These are phyloP conservation scores for Lochmaea crataegi DNA, from an alignment of 2,888 invertebrate genomes.

Conservation along the genomic window DNA sequence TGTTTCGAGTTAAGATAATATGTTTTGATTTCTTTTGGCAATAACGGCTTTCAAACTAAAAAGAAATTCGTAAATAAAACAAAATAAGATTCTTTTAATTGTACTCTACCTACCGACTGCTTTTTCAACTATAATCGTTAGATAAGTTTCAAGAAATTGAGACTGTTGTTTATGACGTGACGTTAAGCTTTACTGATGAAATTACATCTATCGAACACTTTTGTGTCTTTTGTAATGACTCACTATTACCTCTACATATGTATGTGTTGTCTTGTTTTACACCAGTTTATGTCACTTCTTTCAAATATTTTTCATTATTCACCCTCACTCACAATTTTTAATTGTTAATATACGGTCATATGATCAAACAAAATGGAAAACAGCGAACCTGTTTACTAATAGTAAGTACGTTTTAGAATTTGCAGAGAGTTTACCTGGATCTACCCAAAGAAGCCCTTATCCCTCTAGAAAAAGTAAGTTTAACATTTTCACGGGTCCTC, in stretches of 20 bases:
- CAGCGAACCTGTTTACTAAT: conserved; percentile 20
- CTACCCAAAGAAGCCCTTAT: conserved; percentile 88
- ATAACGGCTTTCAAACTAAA: no score
- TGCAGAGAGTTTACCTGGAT: conserved; percentile 86
- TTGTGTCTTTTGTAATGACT: not conserved
- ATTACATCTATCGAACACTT: not conserved
- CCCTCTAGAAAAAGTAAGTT: conserved; percentile 87
- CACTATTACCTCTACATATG: not conserved
- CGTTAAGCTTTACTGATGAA: not conserved
- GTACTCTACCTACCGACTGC: no score
- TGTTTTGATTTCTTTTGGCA: no score
- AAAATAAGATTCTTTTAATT: no score
- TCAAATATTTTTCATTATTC: conserved; percentile 5
- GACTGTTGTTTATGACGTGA: not conserved
- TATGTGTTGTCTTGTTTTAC: conserved; percentile 1
- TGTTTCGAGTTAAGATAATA: no score
- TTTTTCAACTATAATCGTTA: no score
- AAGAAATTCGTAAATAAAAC: no score
- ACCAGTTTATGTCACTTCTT: conserved; percentile 9
- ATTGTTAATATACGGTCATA: conserved; percentile 10
- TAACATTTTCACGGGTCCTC: not conserved
- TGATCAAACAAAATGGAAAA: conserved; percentile 20
- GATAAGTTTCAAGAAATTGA: no score
- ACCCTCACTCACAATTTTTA: conserved; percentile 17
- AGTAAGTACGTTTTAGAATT: conserved; percentile 72